Conservation (phyloP, 1,140 invertebrate species). For the Tachypleus tridentatus region DNA sequence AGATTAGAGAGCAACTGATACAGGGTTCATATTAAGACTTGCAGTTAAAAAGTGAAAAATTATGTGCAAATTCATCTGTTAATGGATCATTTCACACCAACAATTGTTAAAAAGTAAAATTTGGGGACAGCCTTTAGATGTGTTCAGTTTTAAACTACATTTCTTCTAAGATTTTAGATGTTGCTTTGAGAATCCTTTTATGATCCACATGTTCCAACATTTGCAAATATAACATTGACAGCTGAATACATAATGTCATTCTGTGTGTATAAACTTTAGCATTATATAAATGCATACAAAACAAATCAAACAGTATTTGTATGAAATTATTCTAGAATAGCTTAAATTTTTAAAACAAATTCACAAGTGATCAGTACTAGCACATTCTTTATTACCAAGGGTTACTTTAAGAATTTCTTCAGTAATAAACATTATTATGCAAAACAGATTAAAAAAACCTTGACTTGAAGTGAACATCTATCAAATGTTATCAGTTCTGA, state of each 20-base stretch:
- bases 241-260: too few relatives aligned
- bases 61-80: not conserved
- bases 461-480: conserved; percentile 12
- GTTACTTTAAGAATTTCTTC: not conserved
- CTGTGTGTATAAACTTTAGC: too few relatives aligned
- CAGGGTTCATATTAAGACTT: not conserved
- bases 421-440: not conserved
- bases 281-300: too few relatives aligned
- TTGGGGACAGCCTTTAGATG: not conserved
- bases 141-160: not conserved
- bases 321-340: not conserved
- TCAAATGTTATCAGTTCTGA: not conserved
- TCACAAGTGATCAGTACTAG: not conserved
- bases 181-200: too few relatives aligned
- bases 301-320: too few relatives aligned
- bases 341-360: not conserved
- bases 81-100: not conserved
- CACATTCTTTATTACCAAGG: not conserved
- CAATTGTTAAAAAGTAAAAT: too few relatives aligned
- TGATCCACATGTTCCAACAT: too few relatives aligned
- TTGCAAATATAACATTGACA: too few relatives aligned
- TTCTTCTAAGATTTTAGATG: not conserved
- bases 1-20: too few relatives aligned
- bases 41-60: not conserved
- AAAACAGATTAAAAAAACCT: conserved; percentile 11